Percentiles rank a stretch among this genome's conserved stretches.
These are phyloP conservation scores for Oligia fasciuncula DNA, from an alignment of 2,888 invertebrate genomes.

Conservation along the genomic window DNA sequence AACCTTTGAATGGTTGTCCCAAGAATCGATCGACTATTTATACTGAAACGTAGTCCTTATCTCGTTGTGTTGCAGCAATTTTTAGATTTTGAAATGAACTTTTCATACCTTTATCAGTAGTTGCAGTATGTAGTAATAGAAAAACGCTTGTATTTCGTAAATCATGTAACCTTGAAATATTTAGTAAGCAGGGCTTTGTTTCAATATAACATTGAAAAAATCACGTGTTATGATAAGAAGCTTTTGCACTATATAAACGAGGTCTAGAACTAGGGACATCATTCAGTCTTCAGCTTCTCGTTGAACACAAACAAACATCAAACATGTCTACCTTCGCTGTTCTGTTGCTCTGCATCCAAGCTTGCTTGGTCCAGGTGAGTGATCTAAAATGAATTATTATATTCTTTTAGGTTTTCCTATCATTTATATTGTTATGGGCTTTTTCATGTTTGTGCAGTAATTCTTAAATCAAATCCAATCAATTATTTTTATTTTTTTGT, in stretches of 20 bases:
- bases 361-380: neutral
- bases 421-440: neutral
- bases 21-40: neutral
- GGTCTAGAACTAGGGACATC: too few species aligned
- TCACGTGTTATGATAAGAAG: neutral
- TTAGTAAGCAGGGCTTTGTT: neutral
- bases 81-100: neutral
- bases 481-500: neutral
- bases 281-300: conserved; percentile 26
- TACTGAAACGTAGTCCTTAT: neutral
- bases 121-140: conserved; percentile 1
- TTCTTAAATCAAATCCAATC: too few species aligned
- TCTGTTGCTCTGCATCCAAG: too few species aligned
- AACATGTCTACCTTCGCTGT: too few species aligned
- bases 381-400: neutral
- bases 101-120: conserved; percentile 2
- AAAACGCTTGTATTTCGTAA: conserved; percentile 8
- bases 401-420: too few species aligned
- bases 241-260: neutral
- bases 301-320: neutral
- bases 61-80: conserved; percentile 10
- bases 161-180: too few species aligned
- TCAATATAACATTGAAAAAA: neutral
- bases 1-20: neutral
- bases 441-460: too few species aligned